These are phyloP conservation scores for Cebidichthys violaceus DNA, from an alignment of 2,113 vertebrate genomes.

Conservation along the genomic window DNA sequence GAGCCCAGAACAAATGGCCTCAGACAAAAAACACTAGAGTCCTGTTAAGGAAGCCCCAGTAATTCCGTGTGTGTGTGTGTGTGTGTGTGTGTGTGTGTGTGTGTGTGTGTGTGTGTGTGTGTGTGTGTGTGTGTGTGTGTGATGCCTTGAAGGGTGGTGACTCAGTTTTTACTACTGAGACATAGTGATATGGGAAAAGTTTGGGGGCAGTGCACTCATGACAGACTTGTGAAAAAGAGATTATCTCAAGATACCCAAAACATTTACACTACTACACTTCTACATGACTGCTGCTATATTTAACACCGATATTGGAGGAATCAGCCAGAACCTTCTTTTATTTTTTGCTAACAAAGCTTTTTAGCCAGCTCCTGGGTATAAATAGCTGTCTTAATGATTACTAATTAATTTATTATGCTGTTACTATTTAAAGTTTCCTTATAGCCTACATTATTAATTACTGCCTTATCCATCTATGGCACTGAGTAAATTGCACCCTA, in stretches of 20 bases:
- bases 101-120: slow-evolving; percentile 4
- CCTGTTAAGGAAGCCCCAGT: slow-evolving; percentile 40
- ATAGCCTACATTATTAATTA: slow-evolving; percentile 62
- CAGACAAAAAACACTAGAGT: slow-evolving; percentile 35
- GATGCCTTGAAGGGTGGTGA: slow-evolving; percentile 62
- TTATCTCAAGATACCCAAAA: slow-evolving; percentile 64
- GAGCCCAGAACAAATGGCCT: slow-evolving; percentile 27
- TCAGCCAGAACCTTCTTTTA: slow-evolving; percentile 10
- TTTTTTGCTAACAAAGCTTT: slow-evolving; percentile 8
- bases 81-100: slow-evolving; percentile 11
- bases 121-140: slow-evolving; percentile 11
- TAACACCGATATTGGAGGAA: slow-evolving; percentile 31
- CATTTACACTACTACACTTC: slow-evolving; percentile 42
- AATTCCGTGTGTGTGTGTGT: slow-evolving; percentile 26
- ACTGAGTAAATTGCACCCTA: slow-evolving; percentile 57
- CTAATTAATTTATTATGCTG: slow-evolving; percentile 41
- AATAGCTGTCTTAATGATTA: slow-evolving; percentile 59
- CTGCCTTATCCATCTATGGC: slow-evolving; percentile 50
- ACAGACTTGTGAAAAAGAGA: slow-evolving; percentile 31
- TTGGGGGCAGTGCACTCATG: slow-evolving; percentile 33
- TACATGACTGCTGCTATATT: slow-evolving; percentile 40
- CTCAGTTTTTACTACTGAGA: slow-evolving; percentile 60
- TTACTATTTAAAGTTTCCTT: slow-evolving; percentile 63
- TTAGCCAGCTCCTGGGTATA: slow-evolving; percentile 35
- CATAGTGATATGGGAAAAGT: slow-evolving; percentile 24